Evolutionary conservation across 2,113 vertebrate species (phyloP).

Genomic region (Lagenorhynchus albirostris): DNA sequence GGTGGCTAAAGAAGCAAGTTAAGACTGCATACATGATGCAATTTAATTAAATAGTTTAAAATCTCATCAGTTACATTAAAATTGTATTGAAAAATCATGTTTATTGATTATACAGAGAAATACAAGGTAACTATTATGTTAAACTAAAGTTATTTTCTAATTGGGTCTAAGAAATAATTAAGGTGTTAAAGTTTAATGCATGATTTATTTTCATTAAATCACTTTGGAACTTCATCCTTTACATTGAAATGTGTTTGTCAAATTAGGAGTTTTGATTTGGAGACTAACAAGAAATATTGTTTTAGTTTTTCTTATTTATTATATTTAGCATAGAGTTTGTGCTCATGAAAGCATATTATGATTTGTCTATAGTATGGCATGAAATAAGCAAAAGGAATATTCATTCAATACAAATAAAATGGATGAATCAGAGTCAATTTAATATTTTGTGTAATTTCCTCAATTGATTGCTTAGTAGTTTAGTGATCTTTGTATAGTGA

Average conservation of each 20-base stretch:
- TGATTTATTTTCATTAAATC: neutral
- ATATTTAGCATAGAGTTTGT: neutral
- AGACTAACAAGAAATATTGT: neutral
- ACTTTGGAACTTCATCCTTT: neutral
- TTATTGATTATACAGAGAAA: neutral
- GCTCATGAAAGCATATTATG: neutral
- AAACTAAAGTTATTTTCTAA: neutral
- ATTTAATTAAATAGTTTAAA: slow-evolving; percentile 6
- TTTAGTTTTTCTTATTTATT: neutral
- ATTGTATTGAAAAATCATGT: neutral
- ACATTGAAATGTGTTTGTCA: neutral
- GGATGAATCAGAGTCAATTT: neutral
- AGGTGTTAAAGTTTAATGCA: neutral
- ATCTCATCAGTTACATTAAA: neutral
- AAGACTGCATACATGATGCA: neutral
- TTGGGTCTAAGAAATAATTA: neutral
- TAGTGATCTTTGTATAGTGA: neutral
- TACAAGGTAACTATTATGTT: neutral
- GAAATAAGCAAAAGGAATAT: neutral
- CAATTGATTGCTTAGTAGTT: neutral
- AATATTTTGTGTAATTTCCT: slow-evolving; percentile 9
- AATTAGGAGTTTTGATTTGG: neutral
- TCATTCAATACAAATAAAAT: neutral
- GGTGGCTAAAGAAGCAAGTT: neutral
- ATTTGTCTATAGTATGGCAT: neutral